Base-by-base conservation (phyloP, 2,888 invertebrate species). In the Lasius platythorax region DNA sequence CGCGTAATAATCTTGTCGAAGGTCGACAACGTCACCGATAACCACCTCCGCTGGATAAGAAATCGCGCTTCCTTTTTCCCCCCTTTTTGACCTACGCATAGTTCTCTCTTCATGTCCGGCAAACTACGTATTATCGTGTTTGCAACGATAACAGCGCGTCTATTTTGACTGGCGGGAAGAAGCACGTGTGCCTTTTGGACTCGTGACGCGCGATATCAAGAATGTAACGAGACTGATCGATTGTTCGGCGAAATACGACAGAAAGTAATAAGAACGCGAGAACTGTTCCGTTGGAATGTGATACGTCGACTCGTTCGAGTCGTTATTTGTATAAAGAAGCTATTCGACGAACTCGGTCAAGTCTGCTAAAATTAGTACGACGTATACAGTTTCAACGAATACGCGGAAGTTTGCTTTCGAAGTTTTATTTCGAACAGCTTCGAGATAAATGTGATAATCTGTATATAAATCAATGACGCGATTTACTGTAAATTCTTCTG, bases 1-100 rank as follows among this genome's bases (percentile, higher is more conserved):
- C 90, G 85, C 84, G 75, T 84, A 89, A 90, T 91, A 90, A 91
- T 91, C 88, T 89, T 81, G 81, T 50, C 86, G 91, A 90, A 91
- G 91, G 91, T 85, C 91, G 86, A 85, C 85, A 86, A 85, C 87
- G 88, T 68, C 70, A 85, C 58, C 58, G 83, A 74, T 76, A 61
- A 79, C 76, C 82, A 84, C 81, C 88, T 81, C 84, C 73, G 78
- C 63, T 84, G 73, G 70, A 83, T 87, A 64, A 83, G 64, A 87
- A 88, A 87, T 85, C 87, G 63, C 67, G 63, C 40, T 85, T 84
- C 84, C 87, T 73, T 61, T 61, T 67, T 18, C 28, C 15, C 43
- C 63, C 15, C 28, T 33, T 58, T 58, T 33, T 33, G 40, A 50
- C 15, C 72, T 18, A 23, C 40, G 30, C 23, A 0, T 15, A 23